Base-by-base conservation (phyloP, 2,113 vertebrate species). In the Actenoides hombroni region DNA sequence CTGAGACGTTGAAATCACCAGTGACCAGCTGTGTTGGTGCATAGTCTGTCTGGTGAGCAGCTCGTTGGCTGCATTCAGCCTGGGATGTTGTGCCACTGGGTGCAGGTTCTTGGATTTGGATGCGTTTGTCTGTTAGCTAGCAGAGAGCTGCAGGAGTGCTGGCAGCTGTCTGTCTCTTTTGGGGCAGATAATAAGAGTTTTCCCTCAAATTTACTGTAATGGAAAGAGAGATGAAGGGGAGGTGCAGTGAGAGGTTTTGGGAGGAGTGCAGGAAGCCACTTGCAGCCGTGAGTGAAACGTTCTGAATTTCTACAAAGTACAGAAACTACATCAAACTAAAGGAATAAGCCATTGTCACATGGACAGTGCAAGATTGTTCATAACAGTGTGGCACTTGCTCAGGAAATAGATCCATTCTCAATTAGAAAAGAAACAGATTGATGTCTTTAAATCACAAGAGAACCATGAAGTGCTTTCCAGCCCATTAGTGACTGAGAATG, bases 401-500 rank as follows among this genome's bases (percentile, higher is more conserved):
- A 74, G 77, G 83, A 92, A 79, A 61, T 80, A 87, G 70, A 87
- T 94, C 86, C 82, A 44, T 82, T 91, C 74, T 73, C 74, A 87
- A 28, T 82, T 97, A 89, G 86, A 84, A 85, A 76, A 79, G 86
- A 61, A 92, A 42, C 61, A 86, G 86, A 90, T 81, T 88, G 88
- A 78, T 92, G 86, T 87, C 86, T 87, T 94, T 90, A 96, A 96
- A 85, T 96, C 83, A 84, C 48, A 60, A 17, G 84, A 94, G 94
- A 91, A 91, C 53, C 0, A 7, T 91, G 65, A 87, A 89, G 89
- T 95, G 44, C 81, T 95, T 94, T 84, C 44, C 78, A 95, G 74
- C 91, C 94, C 93, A 96, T 97, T 97, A 97, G 91, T 73, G 93
- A 57, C 69, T 76, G 81, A 89, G 74, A 89, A 87, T 79, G 48